Evolutionary conservation across 2,797 vertebrate species (phyloP).

Genomic region (Emys orbicularis): DNA sequence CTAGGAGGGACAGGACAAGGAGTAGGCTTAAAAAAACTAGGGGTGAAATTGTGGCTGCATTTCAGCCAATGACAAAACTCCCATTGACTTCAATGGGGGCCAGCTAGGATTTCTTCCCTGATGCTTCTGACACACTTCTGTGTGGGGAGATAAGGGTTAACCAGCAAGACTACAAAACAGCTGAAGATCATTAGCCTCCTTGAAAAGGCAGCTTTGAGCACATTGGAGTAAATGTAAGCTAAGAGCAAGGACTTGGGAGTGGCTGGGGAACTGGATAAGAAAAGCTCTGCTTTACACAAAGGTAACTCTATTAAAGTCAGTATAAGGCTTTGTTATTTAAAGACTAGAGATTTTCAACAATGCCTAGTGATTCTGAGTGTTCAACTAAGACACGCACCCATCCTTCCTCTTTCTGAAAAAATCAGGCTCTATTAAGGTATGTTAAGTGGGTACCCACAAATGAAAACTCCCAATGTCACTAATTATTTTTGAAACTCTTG

Average conservation of each 20-base stretch:
- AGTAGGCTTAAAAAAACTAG: not conserved
- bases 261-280: not conserved
- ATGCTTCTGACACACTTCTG: not conserved
- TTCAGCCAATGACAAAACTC: not conserved
- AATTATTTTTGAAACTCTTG: not conserved
- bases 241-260: not conserved
- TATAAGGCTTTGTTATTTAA: not conserved
- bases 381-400: not conserved
- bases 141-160: not conserved
- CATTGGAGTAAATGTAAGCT: fast-evolving
- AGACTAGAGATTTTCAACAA: not conserved
- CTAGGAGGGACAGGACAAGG: not conserved
- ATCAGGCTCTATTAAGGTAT: not conserved
- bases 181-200: not conserved
- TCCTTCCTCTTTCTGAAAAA: not conserved
- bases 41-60: not conserved
- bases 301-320: fast-evolving
- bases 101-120: not conserved
- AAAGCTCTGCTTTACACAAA: not conserved
- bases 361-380: not conserved
- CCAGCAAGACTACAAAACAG: not conserved
- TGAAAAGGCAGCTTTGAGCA: not conserved
- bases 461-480: fast-evolving
- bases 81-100: not conserved
- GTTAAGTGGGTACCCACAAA: not conserved